Base-by-base conservation (phyloP, 1,140 invertebrate species). In the Calosoma granatense region DNA sequence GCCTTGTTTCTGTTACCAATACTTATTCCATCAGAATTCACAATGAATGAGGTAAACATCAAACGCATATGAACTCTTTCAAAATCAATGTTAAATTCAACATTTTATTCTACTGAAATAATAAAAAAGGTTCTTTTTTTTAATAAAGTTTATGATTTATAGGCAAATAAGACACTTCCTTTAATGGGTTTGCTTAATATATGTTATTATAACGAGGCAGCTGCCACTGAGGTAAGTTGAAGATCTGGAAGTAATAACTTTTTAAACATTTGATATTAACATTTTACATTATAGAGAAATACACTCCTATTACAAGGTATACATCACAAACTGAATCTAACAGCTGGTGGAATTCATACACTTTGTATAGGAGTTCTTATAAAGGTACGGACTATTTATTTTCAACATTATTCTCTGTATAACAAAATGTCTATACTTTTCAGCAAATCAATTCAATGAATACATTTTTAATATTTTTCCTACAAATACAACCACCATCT, bases 371-470 rank as follows among this genome's bases (percentile, higher is more conserved):
- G 41, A 47, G 41, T 47, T 11, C 6, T 47, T 4, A 47, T 47
- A 47, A 9, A 47, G 41, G 41, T 47, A 47, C n/a, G n/a, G n/a
- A n/a, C n/a, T n/a, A n/a, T n/a, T n/a, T n/a, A n/a, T n/a, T n/a
- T n/a, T n/a, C n/a, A n/a, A n/a, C n/a, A n/a, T n/a, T n/a, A n/a
- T n/a, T n/a, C n/a, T n/a, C n/a, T n/a, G n/a, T n/a, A n/a, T n/a
- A n/a, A n/a, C n/a, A n/a, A n/a, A n/a, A n/a, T n/a, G n/a, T n/a
- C n/a, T n/a, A n/a, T n/a, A 36, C n/a, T 47, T 47, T 47, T 12
- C 15, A 47, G 41, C 41, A 47, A 47, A 47, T 47, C 17, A 47
- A 47, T 47, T 9, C 41, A 47, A 47, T 47, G 41, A 47, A 47
- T 47, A 17, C 41, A 17, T 47, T 47, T 47, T 17, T 47, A 47